A percentile compares a stretch with the other conserved stretches of the same genome.
phyloP scores from a whole-genome alignment of 2,797 vertebrate species.

The Phataginus tetradactyla region DNA sequence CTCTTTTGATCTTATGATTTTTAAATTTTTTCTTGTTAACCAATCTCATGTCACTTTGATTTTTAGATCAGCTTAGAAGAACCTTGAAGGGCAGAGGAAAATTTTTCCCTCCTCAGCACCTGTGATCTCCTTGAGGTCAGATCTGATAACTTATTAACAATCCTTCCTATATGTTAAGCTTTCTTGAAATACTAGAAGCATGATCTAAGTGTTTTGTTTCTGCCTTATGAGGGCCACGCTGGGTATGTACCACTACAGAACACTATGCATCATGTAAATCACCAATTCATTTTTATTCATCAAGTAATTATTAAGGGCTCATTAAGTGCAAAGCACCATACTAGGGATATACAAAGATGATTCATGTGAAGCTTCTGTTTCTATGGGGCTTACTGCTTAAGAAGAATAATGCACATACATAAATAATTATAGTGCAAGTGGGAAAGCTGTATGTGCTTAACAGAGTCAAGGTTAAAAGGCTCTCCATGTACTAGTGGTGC shows the following conservation, averaged over 20 bases:
- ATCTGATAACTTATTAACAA: not conserved
- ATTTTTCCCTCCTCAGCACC: too few species aligned
- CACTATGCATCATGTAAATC: not conserved
- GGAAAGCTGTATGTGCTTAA: not conserved
- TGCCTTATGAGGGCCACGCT: not conserved
- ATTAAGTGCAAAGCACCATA: conserved; percentile 1
- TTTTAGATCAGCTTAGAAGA: too few species aligned
- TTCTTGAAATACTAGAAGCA: not conserved
- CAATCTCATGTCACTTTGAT: too few species aligned
- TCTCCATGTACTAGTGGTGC: not conserved
- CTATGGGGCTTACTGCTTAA: not conserved
- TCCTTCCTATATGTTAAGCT: not conserved
- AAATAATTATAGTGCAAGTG: not conserved
- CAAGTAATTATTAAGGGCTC: not conserved
- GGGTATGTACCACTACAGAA: not conserved
- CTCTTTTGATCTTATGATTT: too few species aligned
- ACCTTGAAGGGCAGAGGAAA: too few species aligned
- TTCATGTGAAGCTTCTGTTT: not conserved
- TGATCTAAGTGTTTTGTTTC: not conserved
- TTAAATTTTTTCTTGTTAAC: too few species aligned
- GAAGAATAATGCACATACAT: not conserved
- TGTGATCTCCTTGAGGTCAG: not conserved
- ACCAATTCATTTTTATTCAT: not conserved
- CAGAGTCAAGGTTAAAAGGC: not conserved
- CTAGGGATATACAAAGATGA: not conserved